phyloP scores from a whole-genome alignment of 2,888 invertebrate genomes.

The Aphodius granarius region DNA sequence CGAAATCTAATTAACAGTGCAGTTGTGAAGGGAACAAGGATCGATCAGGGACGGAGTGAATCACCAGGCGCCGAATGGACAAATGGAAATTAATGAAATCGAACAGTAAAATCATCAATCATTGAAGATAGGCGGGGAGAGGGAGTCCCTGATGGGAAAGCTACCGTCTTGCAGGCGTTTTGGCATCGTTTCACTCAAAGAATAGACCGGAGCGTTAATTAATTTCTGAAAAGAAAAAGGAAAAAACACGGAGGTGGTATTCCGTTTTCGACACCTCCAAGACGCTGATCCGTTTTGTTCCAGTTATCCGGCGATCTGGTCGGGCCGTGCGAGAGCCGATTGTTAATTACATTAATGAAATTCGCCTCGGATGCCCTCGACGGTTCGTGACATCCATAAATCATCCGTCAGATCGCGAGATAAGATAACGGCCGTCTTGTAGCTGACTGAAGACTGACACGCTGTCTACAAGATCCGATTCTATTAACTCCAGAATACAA shows the following conservation, averaged over 20 bases:
- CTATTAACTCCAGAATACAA: not conserved
- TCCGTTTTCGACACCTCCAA: conserved; percentile 6
- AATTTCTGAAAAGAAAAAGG: not conserved
- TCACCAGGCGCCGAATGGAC: conserved; percentile 37
- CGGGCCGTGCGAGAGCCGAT: not conserved
- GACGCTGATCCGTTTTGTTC: conserved; percentile 1
- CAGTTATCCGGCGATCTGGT: not conserved
- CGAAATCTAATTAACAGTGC: not conserved
- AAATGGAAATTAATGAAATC: conserved; percentile 52
- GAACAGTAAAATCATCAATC: conserved; percentile 48
- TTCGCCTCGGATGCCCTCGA: not conserved
- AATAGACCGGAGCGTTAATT: not conserved
- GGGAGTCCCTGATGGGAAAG: conserved; percentile 42
- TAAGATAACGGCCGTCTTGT: conserved; percentile 11
- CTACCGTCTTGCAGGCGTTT: conserved; percentile 7
- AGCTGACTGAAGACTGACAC: conserved; percentile 7
- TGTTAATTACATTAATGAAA: conserved; percentile 15
- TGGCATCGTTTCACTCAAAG: not conserved
- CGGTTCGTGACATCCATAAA: conserved; percentile 5
- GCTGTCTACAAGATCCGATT: conserved; percentile 3
- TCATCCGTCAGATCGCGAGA: conserved; percentile 8
- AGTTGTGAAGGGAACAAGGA: not conserved
- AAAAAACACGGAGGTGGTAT: not conserved
- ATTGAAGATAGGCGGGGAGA: conserved; percentile 30
- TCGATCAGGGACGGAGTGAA: not conserved